Base-by-base conservation (phyloP, 2,797 vertebrate species). In the Ctenochaetus hawaiiensis region DNA sequence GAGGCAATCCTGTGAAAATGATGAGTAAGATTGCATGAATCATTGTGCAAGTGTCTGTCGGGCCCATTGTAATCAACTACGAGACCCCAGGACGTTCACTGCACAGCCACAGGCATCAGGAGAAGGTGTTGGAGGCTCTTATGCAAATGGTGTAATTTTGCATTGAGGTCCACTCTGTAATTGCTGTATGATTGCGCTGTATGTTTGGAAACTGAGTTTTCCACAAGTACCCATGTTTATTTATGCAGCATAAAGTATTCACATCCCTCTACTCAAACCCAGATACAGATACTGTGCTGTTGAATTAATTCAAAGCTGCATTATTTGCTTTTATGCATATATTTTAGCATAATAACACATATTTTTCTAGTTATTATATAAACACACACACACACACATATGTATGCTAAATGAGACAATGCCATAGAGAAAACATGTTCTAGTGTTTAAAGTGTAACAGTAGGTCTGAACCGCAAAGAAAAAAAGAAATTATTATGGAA, bases 1-100 rank as follows among this genome's bases (percentile, higher is more conserved):
- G 83, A 87, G 67, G 82, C 79, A 75, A 63, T 82, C 75, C 80
- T 67, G 62, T 65, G 70, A 64, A 80, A 82, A 75, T 82, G 78
- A 85, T 84, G 83, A 83, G 77, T 61, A 69, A 73, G 73, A 84
- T 71, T 83, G 69, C 54, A 69, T 78, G 78, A 87, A 72, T 89
- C 78, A 77, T 47, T 70, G 72, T 57, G 53, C 47, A 41, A 52
- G 34, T 58, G 81, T 74, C 67, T 72, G 70, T 58, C 62, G 43
- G 78, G 65, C 49, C 22, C 16, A 17, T 4, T 20, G 58, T 84
- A 89, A 88, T 92, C 84, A 89, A 52, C 77, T 14, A n/a, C 23
- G 62, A 72, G 72, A 78, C 52, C 61, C 26, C 18, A 13, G 66
- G 74, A 65, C 63, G 81, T 72, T 82, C 52, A 3, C 69, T 59